Percentiles rank a stretch among this genome's conserved stretches.
Conservation (phyloP, 2,888 invertebrate species). For the Agrenia bidenticulata region DNA sequence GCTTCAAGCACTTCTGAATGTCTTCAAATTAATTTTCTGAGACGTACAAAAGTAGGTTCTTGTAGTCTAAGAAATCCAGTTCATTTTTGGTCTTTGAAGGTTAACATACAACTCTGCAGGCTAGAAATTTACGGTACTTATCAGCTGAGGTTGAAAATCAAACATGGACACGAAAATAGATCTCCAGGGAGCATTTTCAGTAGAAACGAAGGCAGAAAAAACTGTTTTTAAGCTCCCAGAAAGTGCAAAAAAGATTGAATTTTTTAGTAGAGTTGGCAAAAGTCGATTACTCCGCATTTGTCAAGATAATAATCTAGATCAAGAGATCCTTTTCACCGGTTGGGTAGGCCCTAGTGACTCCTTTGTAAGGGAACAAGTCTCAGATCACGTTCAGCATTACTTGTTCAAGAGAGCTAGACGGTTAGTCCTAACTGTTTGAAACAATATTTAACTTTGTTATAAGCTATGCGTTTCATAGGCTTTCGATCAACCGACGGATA, state of each 20-base stretch:
- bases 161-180: neutral
- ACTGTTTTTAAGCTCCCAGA: neutral
- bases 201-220: neutral
- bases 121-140: too few relatives aligned
- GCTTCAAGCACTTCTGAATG: too few relatives aligned
- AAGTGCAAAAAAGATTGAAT: conserved; percentile 12
- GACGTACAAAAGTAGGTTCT: too few relatives aligned
- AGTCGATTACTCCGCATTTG: conserved; percentile 32
- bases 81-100: too few relatives aligned
- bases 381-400: conserved; percentile 36
- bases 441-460: too few relatives aligned
- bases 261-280: conserved; percentile 38
- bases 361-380: conserved; percentile 33
- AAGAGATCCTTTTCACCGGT: conserved; percentile 41
- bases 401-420: conserved; percentile 17
- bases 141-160: too few relatives aligned
- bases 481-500: too few relatives aligned
- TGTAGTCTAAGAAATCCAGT: too few relatives aligned
- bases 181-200: neutral
- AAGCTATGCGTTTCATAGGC: too few relatives aligned
- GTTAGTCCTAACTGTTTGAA: too few relatives aligned
- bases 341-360: conserved; percentile 30
- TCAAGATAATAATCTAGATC: conserved; percentile 29
- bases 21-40: too few relatives aligned
- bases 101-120: too few relatives aligned